Evolutionary conservation across 2,888 invertebrate genomes (phyloP).

Genomic region (Xanthia icteritia): DNA sequence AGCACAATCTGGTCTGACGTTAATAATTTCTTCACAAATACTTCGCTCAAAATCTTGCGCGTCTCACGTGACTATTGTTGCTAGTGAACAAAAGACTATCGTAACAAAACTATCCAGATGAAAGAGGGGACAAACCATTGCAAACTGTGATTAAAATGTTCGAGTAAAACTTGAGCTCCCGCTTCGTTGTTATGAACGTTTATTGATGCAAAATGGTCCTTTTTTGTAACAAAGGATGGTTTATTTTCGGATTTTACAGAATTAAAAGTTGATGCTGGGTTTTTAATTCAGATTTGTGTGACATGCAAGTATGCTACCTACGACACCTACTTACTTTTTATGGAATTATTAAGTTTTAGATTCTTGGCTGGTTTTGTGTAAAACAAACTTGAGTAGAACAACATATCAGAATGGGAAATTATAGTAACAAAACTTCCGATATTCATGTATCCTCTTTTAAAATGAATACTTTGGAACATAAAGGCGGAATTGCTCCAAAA

Average conservation of each 20-base stretch:
- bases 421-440: background rate
- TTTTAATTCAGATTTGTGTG: background rate
- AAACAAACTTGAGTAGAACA: background rate
- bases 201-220: slow-evolving; percentile 44
- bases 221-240: background rate
- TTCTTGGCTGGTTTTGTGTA: background rate
- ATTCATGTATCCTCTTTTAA: background rate
- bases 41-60: slow-evolving; percentile 58
- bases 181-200: slow-evolving; percentile 34
- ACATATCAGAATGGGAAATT: background rate
- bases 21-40: slow-evolving; percentile 66
- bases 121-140: slow-evolving; percentile 64
- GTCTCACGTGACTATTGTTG: slow-evolving; percentile 65
- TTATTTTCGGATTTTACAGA: background rate
- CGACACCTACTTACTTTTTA: background rate
- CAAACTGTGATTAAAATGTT: slow-evolving; percentile 70
- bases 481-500: background rate
- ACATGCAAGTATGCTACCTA: background rate
- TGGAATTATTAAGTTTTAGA: background rate
- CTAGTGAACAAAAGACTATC: slow-evolving; percentile 64
- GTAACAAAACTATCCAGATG: slow-evolving; percentile 66
- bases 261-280: background rate
- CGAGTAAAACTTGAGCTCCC: slow-evolving; percentile 38
- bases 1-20: slow-evolving; percentile 57
- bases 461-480: background rate